Evolutionary conservation across 2,113 vertebrate genomes (phyloP).

Genomic region (Calidris pugnax): DNA sequence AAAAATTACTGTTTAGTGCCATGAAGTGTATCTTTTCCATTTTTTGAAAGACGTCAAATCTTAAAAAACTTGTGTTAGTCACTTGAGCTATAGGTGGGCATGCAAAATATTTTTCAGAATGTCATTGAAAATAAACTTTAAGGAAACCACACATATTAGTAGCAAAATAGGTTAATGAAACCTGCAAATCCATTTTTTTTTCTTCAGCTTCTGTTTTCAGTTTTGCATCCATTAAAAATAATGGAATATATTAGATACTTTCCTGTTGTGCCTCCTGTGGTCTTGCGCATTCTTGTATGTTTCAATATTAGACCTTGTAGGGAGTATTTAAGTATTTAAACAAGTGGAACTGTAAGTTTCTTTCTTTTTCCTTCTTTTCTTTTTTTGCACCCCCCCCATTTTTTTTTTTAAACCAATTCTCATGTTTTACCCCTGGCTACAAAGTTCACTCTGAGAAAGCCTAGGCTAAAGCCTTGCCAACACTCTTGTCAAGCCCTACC

Average conservation of each 20-base stretch:
- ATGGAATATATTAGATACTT: neutral
- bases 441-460: neutral
- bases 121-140: neutral
- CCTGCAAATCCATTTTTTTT: neutral
- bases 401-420: neutral
- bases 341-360: neutral
- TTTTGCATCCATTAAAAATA: neutral
- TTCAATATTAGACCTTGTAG: neutral
- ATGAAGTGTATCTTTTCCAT: neutral
- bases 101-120: neutral
- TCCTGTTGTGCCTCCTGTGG: neutral
- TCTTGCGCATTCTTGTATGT: neutral
- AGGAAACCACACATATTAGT: neutral
- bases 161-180: neutral
- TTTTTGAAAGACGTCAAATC: neutral
- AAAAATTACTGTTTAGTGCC: neutral
- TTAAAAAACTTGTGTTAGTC: neutral
- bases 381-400: neutral
- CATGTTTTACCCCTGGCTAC: neutral
- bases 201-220: neutral
- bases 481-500: neutral
- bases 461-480: neutral
- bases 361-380: neutral
- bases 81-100: neutral
- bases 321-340: neutral